phyloP scores from a whole-genome alignment of 2,797 vertebrate species.

The Ctenopoma kingsleyae region DNA sequence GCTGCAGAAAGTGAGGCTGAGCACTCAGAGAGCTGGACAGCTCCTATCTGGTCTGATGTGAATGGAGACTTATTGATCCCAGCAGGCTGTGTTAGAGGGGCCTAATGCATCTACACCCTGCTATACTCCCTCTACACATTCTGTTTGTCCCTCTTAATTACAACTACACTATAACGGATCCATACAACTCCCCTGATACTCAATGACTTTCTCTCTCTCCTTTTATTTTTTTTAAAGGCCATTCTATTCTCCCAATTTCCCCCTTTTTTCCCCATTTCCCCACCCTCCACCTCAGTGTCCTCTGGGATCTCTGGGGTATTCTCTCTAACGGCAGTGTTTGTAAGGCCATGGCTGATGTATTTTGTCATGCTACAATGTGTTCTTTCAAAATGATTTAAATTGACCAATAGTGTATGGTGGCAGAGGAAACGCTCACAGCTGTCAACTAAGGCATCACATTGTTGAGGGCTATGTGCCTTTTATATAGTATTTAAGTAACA shows the following conservation, averaged over 20 bases:
- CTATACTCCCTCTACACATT: slow-evolving; percentile 67
- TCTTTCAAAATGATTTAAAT: slow-evolving; percentile 73
- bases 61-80: slow-evolving; percentile 85
- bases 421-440: slow-evolving; percentile 38
- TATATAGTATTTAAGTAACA: slow-evolving; percentile 24
- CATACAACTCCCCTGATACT: slow-evolving; percentile 72
- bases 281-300: slow-evolving; percentile 42
- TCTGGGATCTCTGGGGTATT: slow-evolving; percentile 74
- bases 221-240: slow-evolving; percentile 34
- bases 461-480: neutral
- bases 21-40: slow-evolving; percentile 74
- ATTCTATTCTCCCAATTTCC: slow-evolving; percentile 38
- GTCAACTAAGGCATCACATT: slow-evolving; percentile 22
- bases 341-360: slow-evolving; percentile 59
- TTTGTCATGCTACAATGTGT: slow-evolving; percentile 59
- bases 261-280: slow-evolving; percentile 27
- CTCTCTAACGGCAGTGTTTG: slow-evolving; percentile 73
- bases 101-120: slow-evolving; percentile 81
- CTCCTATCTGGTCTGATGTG: slow-evolving; percentile 76
- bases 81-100: slow-evolving; percentile 68
- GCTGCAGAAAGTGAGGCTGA: slow-evolving; percentile 55
- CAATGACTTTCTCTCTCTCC: slow-evolving; percentile 58
- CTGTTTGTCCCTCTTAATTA: slow-evolving; percentile 86
- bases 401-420: slow-evolving; percentile 65
- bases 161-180: slow-evolving; percentile 75